Percentiles rank a stretch among this genome's conserved stretches.
phyloP scores from a whole-genome alignment of 1,140 invertebrate genomes.

The Leptopilina boulardi region DNA sequence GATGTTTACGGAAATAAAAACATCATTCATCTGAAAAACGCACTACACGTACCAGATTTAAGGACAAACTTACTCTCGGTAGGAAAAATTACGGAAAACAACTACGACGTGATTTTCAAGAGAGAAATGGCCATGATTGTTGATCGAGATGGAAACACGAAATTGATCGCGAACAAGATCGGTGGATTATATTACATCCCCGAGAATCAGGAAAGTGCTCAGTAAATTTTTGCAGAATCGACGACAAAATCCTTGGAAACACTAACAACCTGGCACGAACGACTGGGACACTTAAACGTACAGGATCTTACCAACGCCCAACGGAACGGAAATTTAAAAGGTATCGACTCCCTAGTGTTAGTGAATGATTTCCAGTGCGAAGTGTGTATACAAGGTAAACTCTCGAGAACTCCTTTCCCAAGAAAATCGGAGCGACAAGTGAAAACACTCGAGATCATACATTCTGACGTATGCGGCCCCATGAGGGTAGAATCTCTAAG shows the following conservation, averaged over 20 bases:
- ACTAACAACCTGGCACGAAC: not conserved
- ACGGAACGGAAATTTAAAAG: not conserved
- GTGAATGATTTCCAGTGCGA: not conserved
- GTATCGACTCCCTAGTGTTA: not conserved
- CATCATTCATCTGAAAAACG: slow-evolving; percentile 38
- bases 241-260: not conserved
- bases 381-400: not conserved
- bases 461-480: not conserved
- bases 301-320: not conserved
- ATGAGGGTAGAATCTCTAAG: not conserved
- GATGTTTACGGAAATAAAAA: not conserved
- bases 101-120: slow-evolving; percentile 27
- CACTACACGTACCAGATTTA: slow-evolving; percentile 49
- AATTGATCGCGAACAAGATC: slow-evolving; percentile 6
- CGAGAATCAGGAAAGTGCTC: not conserved
- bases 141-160: not conserved
- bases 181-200: slow-evolving; percentile 28
- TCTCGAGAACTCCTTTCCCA: not conserved
- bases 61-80: slow-evolving; percentile 50
- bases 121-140: not conserved
- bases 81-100: slow-evolving; percentile 42
- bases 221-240: not conserved
- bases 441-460: too few relatives aligned
- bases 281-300: slow-evolving; percentile 23
- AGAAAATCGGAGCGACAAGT: too few relatives aligned